phyloP scores from a whole-genome alignment of 2,888 invertebrate genomes.

The Vanessa cardui region DNA sequence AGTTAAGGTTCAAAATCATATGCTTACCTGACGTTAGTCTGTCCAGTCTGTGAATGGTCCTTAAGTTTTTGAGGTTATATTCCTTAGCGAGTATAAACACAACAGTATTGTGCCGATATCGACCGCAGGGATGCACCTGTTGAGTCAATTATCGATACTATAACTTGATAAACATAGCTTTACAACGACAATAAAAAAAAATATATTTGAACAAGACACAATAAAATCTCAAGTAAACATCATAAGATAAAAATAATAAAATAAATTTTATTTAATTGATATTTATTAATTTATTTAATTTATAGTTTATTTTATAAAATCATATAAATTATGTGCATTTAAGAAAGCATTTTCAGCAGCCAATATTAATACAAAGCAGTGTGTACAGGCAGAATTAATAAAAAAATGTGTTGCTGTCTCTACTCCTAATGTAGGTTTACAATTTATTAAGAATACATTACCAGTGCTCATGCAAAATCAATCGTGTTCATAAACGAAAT shows the following conservation, averaged over 20 bases:
- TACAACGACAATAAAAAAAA: not conserved
- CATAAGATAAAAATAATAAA: conserved; percentile 1
- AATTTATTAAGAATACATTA: conserved; percentile 22
- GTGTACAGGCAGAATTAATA: conserved; percentile 26
- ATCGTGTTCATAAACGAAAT: conserved; percentile 24
- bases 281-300: conserved; percentile 11
- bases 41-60: conserved; percentile 98
- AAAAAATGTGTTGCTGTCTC: not conserved
- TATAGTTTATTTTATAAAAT: conserved; percentile 20
- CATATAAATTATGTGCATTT: conserved; percentile 27
- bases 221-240: conserved; percentile 1
- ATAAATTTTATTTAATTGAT: not conserved
- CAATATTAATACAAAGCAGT: conserved; percentile 28
- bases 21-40: conserved; percentile 93
- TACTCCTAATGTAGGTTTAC: conserved; percentile 4
- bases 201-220: not conserved
- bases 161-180: conserved; percentile 1
- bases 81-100: conserved; percentile 98
- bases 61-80: conserved; percentile 95
- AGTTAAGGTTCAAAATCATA: conserved; percentile 3
- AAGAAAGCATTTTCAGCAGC: conserved; percentile 32
- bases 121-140: conserved; percentile 98
- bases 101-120: conserved; percentile 98
- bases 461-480: conserved; percentile 31
- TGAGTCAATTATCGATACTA: conserved; percentile 35